These are phyloP conservation scores for Chymomyza caudatula DNA, from an alignment of 2,888 invertebrate species.

Conservation along the genomic window DNA sequence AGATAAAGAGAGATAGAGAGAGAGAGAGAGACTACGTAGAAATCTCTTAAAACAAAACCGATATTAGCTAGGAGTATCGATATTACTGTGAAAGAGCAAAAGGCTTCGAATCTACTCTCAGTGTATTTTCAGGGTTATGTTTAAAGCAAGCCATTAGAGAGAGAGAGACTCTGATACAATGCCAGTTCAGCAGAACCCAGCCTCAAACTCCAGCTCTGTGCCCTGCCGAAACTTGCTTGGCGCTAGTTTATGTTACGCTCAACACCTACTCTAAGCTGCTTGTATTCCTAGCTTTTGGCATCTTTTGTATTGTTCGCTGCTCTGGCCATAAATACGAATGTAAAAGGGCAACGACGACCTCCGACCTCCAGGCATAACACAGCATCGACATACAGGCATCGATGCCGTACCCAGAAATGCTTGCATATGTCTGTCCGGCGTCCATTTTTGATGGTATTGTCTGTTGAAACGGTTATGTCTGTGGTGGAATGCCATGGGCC, in stretches of 20 bases:
- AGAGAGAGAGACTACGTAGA: too few species aligned
- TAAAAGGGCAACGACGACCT: constrained; percentile 38
- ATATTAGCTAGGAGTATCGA: too few species aligned
- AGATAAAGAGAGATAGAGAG: too few species aligned
- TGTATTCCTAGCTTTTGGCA: constrained; percentile 11
- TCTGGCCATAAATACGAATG: constrained; percentile 63
- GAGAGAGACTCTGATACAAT: too few species aligned
- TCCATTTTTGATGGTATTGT: too few species aligned
- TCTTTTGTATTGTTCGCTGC: constrained; percentile 9
- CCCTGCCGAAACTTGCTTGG: background rate
- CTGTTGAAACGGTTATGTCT: too few species aligned
- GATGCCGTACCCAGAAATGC: too few species aligned
- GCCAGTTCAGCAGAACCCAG: too few species aligned
- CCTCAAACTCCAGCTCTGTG: background rate
- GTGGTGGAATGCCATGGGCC: background rate
- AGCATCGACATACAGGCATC: background rate
- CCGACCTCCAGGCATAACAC: constrained; percentile 9
- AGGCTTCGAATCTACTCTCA: background rate
- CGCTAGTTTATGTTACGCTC: constrained; percentile 34
- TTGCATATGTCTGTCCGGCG: too few species aligned
- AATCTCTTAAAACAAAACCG: too few species aligned
- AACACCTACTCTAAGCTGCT: constrained; percentile 26
- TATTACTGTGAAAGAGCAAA: too few species aligned
- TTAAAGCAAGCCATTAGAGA: constrained; percentile 17
- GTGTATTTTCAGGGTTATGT: constrained; percentile 8